Percentiles rank a stretch among this genome's conserved stretches.
Conservation (phyloP, 2,888 invertebrate species). For the Pediacus dermestoides region DNA sequence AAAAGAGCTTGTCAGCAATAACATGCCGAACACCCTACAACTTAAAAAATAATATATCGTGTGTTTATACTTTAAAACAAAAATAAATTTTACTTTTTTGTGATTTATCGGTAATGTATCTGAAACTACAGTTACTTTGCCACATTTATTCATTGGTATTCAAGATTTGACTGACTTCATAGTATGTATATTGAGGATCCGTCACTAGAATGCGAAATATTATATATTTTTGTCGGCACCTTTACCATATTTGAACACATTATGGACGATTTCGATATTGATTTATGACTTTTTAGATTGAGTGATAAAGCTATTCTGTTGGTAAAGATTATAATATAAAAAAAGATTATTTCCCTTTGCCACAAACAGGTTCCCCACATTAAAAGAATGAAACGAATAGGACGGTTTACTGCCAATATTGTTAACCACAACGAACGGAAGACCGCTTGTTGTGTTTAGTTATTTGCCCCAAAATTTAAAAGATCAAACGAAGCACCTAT, state of each 20-base stretch:
- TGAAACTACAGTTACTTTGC: slow-evolving; percentile 39
- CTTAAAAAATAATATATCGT: no score
- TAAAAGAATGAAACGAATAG: neutral
- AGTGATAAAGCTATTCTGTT: slow-evolving; percentile 26
- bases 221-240: slow-evolving; percentile 34
- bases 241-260: slow-evolving; percentile 38
- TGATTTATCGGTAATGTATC: no score
- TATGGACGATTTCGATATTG: slow-evolving; percentile 34
- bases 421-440: slow-evolving; percentile 16
- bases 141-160: slow-evolving; percentile 42
- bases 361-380: slow-evolving; percentile 6
- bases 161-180: slow-evolving; percentile 37
- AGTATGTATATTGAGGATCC: slow-evolving; percentile 24
- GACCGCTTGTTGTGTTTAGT: slow-evolving; percentile 23
- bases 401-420: slow-evolving; percentile 15
- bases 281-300: slow-evolving; percentile 37
- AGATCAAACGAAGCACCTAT: no score
- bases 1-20: no score
- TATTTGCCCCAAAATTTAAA: no score
- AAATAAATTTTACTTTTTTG: no score
- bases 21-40: no score
- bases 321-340: slow-evolving; percentile 2
- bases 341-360: slow-evolving; percentile 11
- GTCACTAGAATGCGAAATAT: slow-evolving; percentile 37
- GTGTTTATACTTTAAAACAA: no score